Percentiles rank a stretch among this genome's conserved stretches.
Conservation (phyloP, 2,888 invertebrate species). For the Papilio protenor region DNA sequence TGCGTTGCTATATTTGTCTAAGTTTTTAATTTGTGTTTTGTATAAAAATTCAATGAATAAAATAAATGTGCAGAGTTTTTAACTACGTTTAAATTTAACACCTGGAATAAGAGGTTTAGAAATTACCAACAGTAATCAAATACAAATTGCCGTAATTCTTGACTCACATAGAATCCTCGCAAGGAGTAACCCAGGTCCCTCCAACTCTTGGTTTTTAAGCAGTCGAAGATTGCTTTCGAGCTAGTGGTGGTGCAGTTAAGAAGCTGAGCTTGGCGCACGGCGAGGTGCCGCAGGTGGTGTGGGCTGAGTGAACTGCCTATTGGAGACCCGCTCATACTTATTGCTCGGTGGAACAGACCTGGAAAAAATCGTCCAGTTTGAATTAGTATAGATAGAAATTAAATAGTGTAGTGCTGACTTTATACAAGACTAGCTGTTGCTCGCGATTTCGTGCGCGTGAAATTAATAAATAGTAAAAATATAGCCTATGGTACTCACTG, state of each 20-base stretch:
- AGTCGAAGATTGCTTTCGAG: conserved; percentile 82
- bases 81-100: too few relatives aligned
- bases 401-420: not conserved
- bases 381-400: not conserved
- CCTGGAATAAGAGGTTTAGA: too few relatives aligned
- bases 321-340: conserved; percentile 87
- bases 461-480: too few relatives aligned
- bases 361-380: not conserved
- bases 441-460: too few relatives aligned
- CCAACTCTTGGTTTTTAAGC: conserved; percentile 80
- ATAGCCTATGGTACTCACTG: too few relatives aligned
- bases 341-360: conserved; percentile 88
- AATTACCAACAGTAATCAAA: not conserved
- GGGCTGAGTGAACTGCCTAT: conserved; percentile 83
- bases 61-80: too few relatives aligned
- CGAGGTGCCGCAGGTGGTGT: conserved; percentile 81
- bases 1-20: too few relatives aligned
- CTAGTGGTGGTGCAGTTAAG: conserved; percentile 84
- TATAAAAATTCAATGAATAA: too few relatives aligned
- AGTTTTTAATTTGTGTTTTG: too few relatives aligned
- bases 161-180: conserved; percentile 72
- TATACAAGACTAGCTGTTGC: too few relatives aligned
- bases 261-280: conserved; percentile 85
- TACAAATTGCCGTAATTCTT: not conserved
- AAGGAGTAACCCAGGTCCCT: conserved; percentile 78